Base-by-base conservation (phyloP, 2,113 vertebrate species). In the Eurystomus gularis region DNA sequence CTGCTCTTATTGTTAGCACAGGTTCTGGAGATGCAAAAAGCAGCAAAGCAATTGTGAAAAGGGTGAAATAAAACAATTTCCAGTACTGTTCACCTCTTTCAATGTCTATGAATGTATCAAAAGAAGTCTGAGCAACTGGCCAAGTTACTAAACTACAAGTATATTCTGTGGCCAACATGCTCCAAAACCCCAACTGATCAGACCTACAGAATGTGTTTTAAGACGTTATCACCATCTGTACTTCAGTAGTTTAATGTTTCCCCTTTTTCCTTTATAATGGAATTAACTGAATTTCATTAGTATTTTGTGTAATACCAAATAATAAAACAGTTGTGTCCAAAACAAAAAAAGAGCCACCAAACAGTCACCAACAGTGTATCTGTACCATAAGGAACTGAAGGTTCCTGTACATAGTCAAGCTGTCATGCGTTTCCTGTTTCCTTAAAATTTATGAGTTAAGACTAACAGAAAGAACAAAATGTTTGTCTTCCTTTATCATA, bases 121-220 rank as follows among this genome's bases (percentile, higher is more conserved):
- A 88, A 65, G 11, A 58, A 25, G 20, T 20, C 58, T 69, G 77
- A 89, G 62, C 37, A 82, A 62, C 37, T 20, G 13, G 31, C 25
- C 42, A 51, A 26, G n/a, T 35, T 49, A 66, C 17, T 58, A 8
- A 66, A 54, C 25, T 3, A 1, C 10, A 1, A 24, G 4, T 14
- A 49, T 3, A 1, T 49, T 61, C 66, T 35, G 14, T 2, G 4
- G 31, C 9, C 6, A 1, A 25, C 23, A 51, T 3, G 10, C 28
- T 80, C 48, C 39, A 80, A n/a, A 76, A 46, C 3, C 1, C 0
- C 19, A 80, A 42, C 40, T 48, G 33, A 73, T 31, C 39, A 51
- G 14, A 86, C 66, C 15, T 61, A 28, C 49, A 86, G 49, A 87
- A 66, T 2, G 1, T 3, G 6, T 39, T 87, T 91, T 61, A 52